Conservation (phyloP, 23 tunicate genomes). For the Halocynthia roretzi region DNA sequence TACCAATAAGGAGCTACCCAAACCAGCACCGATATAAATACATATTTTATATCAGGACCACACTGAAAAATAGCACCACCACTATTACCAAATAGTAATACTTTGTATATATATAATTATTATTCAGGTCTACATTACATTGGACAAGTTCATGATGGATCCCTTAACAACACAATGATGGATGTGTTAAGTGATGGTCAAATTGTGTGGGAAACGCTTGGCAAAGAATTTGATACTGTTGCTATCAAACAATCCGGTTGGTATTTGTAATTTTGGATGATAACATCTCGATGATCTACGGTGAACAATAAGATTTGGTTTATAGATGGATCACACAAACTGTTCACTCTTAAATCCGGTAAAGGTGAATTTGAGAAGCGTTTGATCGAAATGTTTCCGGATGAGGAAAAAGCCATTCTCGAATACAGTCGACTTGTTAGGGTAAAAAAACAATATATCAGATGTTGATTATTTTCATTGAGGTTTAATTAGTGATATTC, state of each 20-base stretch:
- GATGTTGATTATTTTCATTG: too few relatives aligned
- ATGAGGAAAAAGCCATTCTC: conserved; percentile 19
- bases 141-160: conserved; percentile 71
- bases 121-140: conserved; percentile 75
- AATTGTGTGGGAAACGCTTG: conserved; percentile 62
- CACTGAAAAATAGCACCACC: too few relatives aligned
- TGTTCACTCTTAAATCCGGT: conserved; percentile 2
- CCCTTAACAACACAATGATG: conserved; percentile 38
- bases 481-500: background rate
- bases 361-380: conserved; percentile 19
- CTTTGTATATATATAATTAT: background rate
- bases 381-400: conserved; percentile 17
- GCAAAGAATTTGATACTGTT: conserved; percentile 49
- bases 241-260: conserved; percentile 26
- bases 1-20: too few relatives aligned
- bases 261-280: background rate
- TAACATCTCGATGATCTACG: too few relatives aligned
- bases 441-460: background rate
- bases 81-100: too few relatives aligned
- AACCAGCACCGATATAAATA: too few relatives aligned
- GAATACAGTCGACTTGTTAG: conserved; percentile 11
- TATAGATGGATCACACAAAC: conserved; percentile 15
- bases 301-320: background rate
- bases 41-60: too few relatives aligned
- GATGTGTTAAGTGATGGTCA: conserved; percentile 67